Conservation (phyloP, 2,888 invertebrate genomes). For the Terebella lapidaria region DNA sequence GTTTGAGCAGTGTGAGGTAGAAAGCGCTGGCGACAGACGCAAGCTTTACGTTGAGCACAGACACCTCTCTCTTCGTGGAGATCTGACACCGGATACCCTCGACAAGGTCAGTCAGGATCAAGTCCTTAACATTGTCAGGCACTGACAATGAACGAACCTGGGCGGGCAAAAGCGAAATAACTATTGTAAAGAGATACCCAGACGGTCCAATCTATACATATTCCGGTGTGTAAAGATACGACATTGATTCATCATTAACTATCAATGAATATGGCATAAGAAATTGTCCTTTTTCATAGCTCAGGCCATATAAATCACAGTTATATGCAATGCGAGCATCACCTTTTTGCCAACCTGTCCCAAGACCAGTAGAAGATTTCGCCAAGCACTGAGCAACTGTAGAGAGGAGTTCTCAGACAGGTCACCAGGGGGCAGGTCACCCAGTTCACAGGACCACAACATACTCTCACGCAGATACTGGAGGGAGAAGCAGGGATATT, state of each 20-base stretch:
- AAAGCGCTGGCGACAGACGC: conserved; percentile 42
- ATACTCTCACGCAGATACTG: conserved; percentile 25
- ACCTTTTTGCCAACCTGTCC: neutral
- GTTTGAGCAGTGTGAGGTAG: conserved; percentile 41
- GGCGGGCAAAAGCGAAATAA: no score
- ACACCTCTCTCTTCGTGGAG: conserved; percentile 28
- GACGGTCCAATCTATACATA: no score
- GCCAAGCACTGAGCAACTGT: conserved; percentile 42
- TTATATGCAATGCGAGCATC: no score
- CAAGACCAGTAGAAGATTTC: conserved; percentile 37
- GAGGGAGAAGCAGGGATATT: no score
- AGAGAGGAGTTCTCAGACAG: conserved; percentile 33
- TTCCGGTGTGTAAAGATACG: no score
- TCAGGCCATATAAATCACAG: no score
- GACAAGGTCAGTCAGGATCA: neutral
- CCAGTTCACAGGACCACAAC: conserved; percentile 12
- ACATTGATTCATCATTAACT: no score
- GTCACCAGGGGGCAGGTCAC: conserved; percentile 13
- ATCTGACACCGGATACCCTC: conserved; percentile 12
- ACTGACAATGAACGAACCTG: no score
- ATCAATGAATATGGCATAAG: no score
- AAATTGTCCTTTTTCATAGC: no score
- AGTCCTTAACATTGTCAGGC: neutral
- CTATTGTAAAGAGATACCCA: no score
- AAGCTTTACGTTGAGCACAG: conserved; percentile 36